Base-by-base conservation (phyloP, 2,888 invertebrate genomes). In the Biston betularia region DNA sequence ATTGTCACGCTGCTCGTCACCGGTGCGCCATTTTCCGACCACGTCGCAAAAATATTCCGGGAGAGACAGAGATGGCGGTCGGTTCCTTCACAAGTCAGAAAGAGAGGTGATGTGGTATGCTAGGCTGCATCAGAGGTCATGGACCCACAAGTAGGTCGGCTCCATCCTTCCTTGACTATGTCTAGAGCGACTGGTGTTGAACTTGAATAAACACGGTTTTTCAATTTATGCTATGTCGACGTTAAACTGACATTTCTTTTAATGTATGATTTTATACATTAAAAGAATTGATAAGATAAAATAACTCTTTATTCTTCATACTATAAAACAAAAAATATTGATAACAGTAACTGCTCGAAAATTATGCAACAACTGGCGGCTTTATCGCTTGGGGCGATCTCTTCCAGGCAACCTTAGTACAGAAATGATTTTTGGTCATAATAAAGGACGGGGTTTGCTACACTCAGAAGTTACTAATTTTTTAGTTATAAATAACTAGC, bases 201-300 rank as follows among this genome's bases (percentile, higher is more conserved):
- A 92, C 92, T 93, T 92, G 92, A 87, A 89, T 87, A 88, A 92
- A 92, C 92, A 90, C 90, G 92, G 92, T 92, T 91, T 87, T 86
- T 82, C 77, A 86, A 72, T 69, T 70, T 49, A 53, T 62, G 14
- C 57, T 12, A 24, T 24, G 12, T 49, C n/a, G 50, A 0, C 38
- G n/a, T 45, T 54, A 46, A 38, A 33, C 53, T 56, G 60, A 9
- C 6, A 24, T 49, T 49, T 49, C 11, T 49, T 48, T 46, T 11
- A 10, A 44, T 44, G n/a, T 44, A 6, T 44, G 44, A 40, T 40
- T n/a, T n/a, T 5, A 40, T 44, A 0, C 12, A 12, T 12, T 44
- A 3, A 24, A 24, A 24, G 24, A 24, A 24, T 2, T 24, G 24
- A 2, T 24, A 24, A 24, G 24, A 24, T 24, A 24, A 24, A 3